A percentile compares a stretch with the other conserved stretches of the same genome.
These are phyloP conservation scores for Oreotrochilus melanogaster DNA, from an alignment of 2,113 vertebrate genomes.

Conservation along the genomic window DNA sequence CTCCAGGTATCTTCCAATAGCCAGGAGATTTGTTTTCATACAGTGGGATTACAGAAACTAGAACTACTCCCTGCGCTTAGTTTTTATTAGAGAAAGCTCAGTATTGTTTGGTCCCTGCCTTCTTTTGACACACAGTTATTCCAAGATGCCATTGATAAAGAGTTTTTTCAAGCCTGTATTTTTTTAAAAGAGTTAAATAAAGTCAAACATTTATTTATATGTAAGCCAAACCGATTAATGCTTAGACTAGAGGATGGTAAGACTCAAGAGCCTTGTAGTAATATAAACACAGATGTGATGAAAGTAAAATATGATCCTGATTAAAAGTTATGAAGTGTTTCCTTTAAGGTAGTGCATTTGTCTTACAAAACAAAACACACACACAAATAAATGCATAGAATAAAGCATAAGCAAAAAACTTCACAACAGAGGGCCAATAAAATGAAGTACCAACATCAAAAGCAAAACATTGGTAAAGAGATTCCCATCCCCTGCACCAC, in stretches of 20 bases:
- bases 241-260: neutral
- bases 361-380: constrained; percentile 33
- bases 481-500: neutral
- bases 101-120: neutral
- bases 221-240: constrained; percentile 15
- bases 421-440: neutral
- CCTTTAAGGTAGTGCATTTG: constrained; percentile 35
- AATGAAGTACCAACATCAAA: neutral
- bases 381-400: neutral
- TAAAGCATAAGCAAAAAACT: constrained; percentile 27
- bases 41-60: neutral
- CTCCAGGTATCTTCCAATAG: neutral
- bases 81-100: constrained; percentile 6
- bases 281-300: constrained; percentile 34
- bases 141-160: neutral
- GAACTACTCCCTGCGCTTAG: neutral
- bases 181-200: constrained; percentile 1
- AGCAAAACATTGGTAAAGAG: neutral
- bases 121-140: neutral
- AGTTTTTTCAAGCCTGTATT: neutral
- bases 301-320: constrained; percentile 34
- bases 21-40: neutral
- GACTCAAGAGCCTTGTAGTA: constrained; percentile 20
- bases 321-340: constrained; percentile 38
- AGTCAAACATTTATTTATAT: constrained; percentile 19